Evolutionary conservation across 2,888 invertebrate genomes (phyloP).

Genomic region (Nephrotoma guestfalica): DNA sequence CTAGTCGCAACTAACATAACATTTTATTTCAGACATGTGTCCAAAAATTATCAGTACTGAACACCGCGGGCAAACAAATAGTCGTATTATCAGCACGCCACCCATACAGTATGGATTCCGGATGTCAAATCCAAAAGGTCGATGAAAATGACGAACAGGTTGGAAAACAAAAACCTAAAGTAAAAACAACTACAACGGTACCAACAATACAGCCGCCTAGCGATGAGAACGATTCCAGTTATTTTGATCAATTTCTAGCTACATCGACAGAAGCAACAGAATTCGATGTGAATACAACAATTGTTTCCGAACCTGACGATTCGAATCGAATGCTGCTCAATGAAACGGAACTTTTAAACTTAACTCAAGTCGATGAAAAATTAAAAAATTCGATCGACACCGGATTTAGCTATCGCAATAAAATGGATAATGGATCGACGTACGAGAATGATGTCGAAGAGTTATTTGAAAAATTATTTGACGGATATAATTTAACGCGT

Average conservation of each 20-base stretch:
- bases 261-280: conserved; percentile 22
- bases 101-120: conserved; percentile 42
- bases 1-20: neutral
- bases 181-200: neutral
- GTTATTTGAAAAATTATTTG: conserved; percentile 26
- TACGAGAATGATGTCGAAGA: conserved; percentile 37
- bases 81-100: conserved; percentile 53
- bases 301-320: conserved; percentile 13
- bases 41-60: conserved; percentile 56
- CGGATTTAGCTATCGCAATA: conserved; percentile 10
- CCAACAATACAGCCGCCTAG: neutral
- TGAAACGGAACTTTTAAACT: conserved; percentile 6
- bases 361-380: conserved; percentile 5
- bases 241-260: conserved; percentile 37
- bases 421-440: conserved; percentile 21
- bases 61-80: conserved; percentile 59
- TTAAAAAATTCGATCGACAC: conserved; percentile 10
- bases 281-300: conserved; percentile 6
- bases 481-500: conserved; percentile 15
- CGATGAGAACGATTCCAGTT: conserved; percentile 22
- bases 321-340: neutral
- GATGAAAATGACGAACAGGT: neutral
- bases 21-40: conserved; percentile 47
- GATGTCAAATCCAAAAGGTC: conserved; percentile 36
- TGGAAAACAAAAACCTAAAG: neutral